Percentiles rank a stretch among this genome's conserved stretches.
Evolutionary conservation across 53 echinoderm and acorn worm species (phyloP).

Genomic region (Paelopatides confundens): DNA sequence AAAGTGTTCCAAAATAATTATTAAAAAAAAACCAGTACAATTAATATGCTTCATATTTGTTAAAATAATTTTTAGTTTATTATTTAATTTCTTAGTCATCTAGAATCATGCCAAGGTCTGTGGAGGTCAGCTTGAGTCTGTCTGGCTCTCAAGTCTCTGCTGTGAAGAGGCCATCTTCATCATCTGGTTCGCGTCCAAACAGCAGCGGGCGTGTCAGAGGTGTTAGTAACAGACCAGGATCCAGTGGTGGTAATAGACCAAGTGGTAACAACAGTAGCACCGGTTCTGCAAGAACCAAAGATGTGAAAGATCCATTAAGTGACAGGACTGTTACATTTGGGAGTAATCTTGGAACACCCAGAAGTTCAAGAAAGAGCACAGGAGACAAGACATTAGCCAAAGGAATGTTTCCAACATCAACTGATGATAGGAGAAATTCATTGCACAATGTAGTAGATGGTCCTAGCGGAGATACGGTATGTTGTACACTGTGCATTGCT

Average conservation of each 20-base stretch:
- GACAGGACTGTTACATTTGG: conserved; percentile 39
- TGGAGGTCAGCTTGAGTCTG: conserved; percentile 81
- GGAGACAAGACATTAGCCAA: background rate
- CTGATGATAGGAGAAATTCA: background rate
- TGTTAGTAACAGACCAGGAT: conserved; percentile 27
- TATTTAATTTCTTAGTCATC: background rate
- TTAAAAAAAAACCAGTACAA: background rate
- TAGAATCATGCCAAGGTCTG: conserved; percentile 53
- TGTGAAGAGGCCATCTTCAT: conserved; percentile 62
- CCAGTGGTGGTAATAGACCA: conserved; percentile 51
- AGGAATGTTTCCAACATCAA: conserved; percentile 7
- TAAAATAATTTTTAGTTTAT: background rate
- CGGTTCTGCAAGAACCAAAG: background rate
- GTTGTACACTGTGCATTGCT: too few species aligned
- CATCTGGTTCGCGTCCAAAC: conserved; percentile 23
- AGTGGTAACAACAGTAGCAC: background rate
- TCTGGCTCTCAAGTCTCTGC: conserved; percentile 92
- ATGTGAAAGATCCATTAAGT: background rate
- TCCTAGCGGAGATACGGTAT: conserved; percentile 41
- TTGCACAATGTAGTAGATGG: background rate
- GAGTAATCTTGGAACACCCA: conserved; percentile 12
- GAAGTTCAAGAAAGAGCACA: conserved; percentile 12
- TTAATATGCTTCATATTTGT: background rate
- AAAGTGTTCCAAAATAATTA: too few species aligned
- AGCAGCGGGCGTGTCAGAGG: conserved; percentile 56